Percentiles rank a stretch among this genome's conserved stretches.
phyloP scores from a whole-genome alignment of 2,888 invertebrate species.

The Trichopria drosophilae region DNA sequence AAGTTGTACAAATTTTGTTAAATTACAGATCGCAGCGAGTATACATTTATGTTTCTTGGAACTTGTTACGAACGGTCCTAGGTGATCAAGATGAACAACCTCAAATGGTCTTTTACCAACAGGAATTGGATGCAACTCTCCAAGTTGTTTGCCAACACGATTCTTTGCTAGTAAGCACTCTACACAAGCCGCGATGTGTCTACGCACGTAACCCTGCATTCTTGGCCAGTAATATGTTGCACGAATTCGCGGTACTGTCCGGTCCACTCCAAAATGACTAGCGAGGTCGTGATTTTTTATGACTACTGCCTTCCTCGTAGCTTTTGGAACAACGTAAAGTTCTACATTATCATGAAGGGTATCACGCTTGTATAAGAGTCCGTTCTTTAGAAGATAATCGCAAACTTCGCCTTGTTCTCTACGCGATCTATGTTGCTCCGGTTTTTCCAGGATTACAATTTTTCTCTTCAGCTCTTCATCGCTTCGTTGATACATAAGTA shows the following conservation, averaged over 20 bases:
- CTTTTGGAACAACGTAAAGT: conserved; percentile 18
- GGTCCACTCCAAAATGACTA: conserved; percentile 34
- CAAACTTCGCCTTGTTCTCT: conserved; percentile 6
- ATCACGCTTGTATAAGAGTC: conserved; percentile 21
- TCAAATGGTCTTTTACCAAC: conserved; percentile 32
- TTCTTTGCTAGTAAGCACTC: conserved; percentile 34
- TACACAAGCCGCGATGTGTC: conserved; percentile 33
- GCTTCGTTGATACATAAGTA: conserved; percentile 6
- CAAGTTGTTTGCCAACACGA: conserved; percentile 30
- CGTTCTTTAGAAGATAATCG: conserved; percentile 17
- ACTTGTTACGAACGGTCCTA: conserved; percentile 34
- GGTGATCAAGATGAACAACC: conserved; percentile 36
- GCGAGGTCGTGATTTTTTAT: conserved; percentile 31
- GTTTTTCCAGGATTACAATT: conserved; percentile 10
- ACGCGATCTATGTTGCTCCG: not conserved
- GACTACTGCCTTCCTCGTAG: conserved; percentile 21
- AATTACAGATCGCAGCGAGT: conserved; percentile 33
- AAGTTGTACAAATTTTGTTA: conserved; percentile 32
- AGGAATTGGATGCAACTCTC: conserved; percentile 36
- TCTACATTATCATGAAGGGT: not conserved
- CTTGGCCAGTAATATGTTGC: conserved; percentile 33
- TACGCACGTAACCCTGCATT: conserved; percentile 29
- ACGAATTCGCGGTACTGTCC: conserved; percentile 24
- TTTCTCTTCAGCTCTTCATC: conserved; percentile 16
- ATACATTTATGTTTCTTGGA: conserved; percentile 32